phyloP scores from a whole-genome alignment of 92 coral and sea anemone species.

The Scolanthus callimorphus region DNA sequence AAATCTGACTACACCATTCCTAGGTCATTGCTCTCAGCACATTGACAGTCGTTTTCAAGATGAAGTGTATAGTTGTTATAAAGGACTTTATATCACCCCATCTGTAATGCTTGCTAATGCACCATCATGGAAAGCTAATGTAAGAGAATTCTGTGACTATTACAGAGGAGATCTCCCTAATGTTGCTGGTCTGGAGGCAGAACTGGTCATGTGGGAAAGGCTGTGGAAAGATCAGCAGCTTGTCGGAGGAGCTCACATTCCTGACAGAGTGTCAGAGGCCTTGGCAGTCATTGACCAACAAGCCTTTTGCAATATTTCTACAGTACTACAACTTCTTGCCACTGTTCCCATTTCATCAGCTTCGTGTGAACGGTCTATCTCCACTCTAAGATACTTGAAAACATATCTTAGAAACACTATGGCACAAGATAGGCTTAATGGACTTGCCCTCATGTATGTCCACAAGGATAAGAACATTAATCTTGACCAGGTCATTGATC shows the following conservation, averaged over 20 bases:
- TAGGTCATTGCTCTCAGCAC: conserved; percentile 52
- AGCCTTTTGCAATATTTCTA: conserved; percentile 38
- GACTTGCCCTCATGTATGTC: conserved; percentile 59
- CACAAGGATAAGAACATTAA: too few relatives aligned
- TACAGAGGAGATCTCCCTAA: conserved; percentile 38
- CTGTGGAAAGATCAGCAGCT: conserved; percentile 25
- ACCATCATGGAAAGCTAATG: too few relatives aligned
- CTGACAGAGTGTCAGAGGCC: conserved; percentile 53
- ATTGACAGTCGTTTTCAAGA: conserved; percentile 49
- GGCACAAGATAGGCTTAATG: conserved; percentile 49
- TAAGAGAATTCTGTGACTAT: conserved; percentile 38
- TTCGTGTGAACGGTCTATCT: conserved; percentile 44
- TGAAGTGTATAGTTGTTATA: conserved; percentile 38
- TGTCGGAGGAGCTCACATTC: conserved; percentile 42
- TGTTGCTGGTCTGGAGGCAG: conserved; percentile 52
- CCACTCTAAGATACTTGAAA: conserved; percentile 41
- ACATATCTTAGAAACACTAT: conserved; percentile 55
- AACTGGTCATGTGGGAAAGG: conserved; percentile 51
- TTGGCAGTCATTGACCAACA: conserved; percentile 43
- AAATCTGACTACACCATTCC: conserved; percentile 54
- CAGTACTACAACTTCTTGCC: conserved; percentile 56
- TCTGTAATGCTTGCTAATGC: too few relatives aligned
- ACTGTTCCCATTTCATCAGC: conserved; percentile 55
- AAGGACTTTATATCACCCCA: conserved; percentile 44
- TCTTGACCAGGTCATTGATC: too few relatives aligned